Evolutionary conservation across 2,797 vertebrate species (phyloP).

Genomic region (Pseudomugil tenellus): DNA sequence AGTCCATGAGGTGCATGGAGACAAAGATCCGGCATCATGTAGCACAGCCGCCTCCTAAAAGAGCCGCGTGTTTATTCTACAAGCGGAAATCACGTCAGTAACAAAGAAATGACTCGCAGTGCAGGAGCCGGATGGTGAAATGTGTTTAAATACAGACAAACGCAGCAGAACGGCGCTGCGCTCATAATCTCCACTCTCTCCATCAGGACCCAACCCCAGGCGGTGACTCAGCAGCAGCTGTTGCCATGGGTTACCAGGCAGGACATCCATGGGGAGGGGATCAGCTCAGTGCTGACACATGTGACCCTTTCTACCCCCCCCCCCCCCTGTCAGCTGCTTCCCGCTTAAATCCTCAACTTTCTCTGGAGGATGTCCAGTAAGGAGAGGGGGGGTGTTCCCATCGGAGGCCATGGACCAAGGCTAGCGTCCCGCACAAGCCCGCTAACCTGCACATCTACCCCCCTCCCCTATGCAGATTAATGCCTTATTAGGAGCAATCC

Average conservation of each 20-base stretch:
- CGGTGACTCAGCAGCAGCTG: constrained; percentile 80
- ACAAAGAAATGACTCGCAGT: constrained; percentile 20
- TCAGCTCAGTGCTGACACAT: constrained; percentile 52
- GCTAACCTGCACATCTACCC: constrained; percentile 36
- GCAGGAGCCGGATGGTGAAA: constrained; percentile 46
- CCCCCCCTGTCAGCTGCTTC: constrained; percentile 52
- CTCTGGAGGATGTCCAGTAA: constrained; percentile 22
- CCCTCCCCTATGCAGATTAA: constrained; percentile 69
- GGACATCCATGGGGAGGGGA: constrained; percentile 25
- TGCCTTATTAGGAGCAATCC: constrained; percentile 81
- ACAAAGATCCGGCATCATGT: background rate
- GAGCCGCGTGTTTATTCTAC: background rate
- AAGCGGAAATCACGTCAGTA: constrained; percentile 12
- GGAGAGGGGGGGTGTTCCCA: constrained; percentile 55
- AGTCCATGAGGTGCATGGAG: background rate
- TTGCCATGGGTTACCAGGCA: constrained; percentile 74
- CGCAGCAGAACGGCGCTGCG: background rate
- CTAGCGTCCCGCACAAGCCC: constrained; percentile 22
- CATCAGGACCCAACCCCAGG: constrained; percentile 30
- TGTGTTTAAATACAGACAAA: constrained; percentile 15
- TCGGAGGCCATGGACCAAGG: constrained; percentile 29
- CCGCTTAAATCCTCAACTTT: constrained; percentile 56
- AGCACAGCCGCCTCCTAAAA: background rate
- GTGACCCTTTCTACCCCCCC: constrained; percentile 10
- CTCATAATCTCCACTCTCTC: constrained; percentile 39